Percentiles rank a stretch among this genome's conserved stretches.
phyloP scores from a whole-genome alignment of 2,797 vertebrate genomes.

The Neosilurus mollespiculum region DNA sequence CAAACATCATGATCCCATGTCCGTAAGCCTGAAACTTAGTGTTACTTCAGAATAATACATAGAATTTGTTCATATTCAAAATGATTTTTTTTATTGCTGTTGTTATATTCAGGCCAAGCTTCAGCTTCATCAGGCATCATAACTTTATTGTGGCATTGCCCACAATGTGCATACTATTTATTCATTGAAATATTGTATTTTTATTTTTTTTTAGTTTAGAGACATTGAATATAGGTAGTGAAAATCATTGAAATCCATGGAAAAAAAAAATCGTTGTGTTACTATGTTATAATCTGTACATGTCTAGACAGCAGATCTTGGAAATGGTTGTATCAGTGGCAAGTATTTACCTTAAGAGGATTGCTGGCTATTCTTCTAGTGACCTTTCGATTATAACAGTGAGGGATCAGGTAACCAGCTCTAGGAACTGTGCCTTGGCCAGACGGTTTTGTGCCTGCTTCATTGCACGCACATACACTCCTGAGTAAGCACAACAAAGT shows the following conservation, averaged over 20 bases:
- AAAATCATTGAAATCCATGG: not conserved
- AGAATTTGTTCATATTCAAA: not conserved
- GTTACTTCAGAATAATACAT: not conserved
- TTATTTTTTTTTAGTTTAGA: not conserved
- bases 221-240: slow-evolving; percentile 5
- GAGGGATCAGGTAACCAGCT: slow-evolving; percentile 12
- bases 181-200: not conserved
- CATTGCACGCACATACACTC: slow-evolving; percentile 30
- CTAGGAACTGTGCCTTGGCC: slow-evolving; percentile 39
- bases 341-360: not conserved
- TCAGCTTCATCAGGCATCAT: not conserved
- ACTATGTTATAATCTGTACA: not conserved
- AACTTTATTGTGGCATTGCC: not conserved
- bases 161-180: not conserved
- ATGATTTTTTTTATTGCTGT: not conserved
- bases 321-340: not conserved
- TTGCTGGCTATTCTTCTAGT: not conserved
- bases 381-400: not conserved
- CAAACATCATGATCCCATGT: not conserved
- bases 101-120: not conserved
- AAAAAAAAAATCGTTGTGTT: not conserved
- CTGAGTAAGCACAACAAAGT: slow-evolving; percentile 71
- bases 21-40: not conserved
- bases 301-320: slow-evolving; percentile 11
- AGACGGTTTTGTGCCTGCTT: slow-evolving; percentile 35